Base-by-base conservation (phyloP, 2,113 vertebrate species). In the Bungarus multicinctus region DNA sequence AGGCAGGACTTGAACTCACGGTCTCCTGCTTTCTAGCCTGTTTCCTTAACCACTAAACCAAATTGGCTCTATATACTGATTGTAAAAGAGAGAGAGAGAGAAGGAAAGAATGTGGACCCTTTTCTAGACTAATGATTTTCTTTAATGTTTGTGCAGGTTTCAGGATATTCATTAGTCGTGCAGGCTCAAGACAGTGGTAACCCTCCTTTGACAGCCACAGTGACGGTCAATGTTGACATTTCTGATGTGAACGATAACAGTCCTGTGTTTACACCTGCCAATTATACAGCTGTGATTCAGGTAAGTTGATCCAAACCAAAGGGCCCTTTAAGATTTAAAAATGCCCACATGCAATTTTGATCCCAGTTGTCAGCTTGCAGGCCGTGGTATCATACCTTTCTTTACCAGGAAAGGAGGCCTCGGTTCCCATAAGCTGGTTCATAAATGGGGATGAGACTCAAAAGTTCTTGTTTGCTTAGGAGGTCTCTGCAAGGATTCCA, bases 181-280 rank as follows among this genome's bases (percentile, higher is more conserved):
- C 98, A 98, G 94, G 99, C 99, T 9, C 97, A 97, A 92, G 99
- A 99, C 93, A 98, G 98, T 1, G 99, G 99, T 89, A 94, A 91
- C 2, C 99, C 98, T 50, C 95, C 98, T 57, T 97, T 99, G 98
- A 99, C 99, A 8, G 98, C 99, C 3, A 99, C 98, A 0, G 98
- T 98, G 58, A 98, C 98, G 0, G 98, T 99, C 97, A 99, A 99
- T 88, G 98, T 99, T 45, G 99, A 99, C 93, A 98, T 99, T 96
- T 99, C 99, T 0, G 99, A 99, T 92, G 98, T 99, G 95, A 99
- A 99, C 0, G 99, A 99, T 96, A 99, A 99, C 95, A 97, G 98
- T 1, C 99, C 99, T 4, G 96, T 97, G 85, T 99, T 99, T 96
- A 98, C 97, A 87, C 98, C 98, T 0, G 98, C 98, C 94, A 99